These are phyloP conservation scores for Euura saliciscinereae DNA, from an alignment of 1,140 invertebrate species.

Conservation along the genomic window DNA sequence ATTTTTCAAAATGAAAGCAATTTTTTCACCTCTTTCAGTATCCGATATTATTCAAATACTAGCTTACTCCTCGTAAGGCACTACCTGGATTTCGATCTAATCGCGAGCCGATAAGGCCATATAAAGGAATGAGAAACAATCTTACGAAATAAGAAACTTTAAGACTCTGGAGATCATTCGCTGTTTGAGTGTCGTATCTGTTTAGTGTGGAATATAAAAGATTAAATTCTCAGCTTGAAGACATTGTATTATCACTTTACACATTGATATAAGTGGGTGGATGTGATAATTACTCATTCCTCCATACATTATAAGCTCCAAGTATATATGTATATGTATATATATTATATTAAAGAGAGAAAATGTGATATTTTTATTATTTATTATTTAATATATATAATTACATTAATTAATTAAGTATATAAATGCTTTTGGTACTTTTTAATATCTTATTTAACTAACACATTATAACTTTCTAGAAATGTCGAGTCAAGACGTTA, in stretches of 20 bases:
- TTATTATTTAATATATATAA: background rate
- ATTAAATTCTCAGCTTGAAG: too few species aligned
- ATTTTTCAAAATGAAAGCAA: too few species aligned
- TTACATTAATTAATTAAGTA: constrained; percentile 12
- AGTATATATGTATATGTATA: background rate
- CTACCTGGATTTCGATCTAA: constrained; percentile 36
- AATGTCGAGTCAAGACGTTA: background rate
- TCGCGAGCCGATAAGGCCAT: constrained; percentile 28
- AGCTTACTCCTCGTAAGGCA: constrained; percentile 47
- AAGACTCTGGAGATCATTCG: too few species aligned
- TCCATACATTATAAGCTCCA: background rate
- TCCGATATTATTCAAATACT: constrained; percentile 35
- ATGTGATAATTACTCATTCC: background rate
- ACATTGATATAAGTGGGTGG: background rate
- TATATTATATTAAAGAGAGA: background rate
- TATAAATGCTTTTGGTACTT: constrained; percentile 39
- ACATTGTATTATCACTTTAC: background rate
- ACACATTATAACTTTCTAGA: background rate
- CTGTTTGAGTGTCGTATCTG: too few species aligned
- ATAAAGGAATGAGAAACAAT: constrained; percentile 10
- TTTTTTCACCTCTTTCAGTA: constrained; percentile 9
- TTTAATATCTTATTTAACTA: constrained; percentile 20
- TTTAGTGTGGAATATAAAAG: too few species aligned
- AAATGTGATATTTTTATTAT: background rate
- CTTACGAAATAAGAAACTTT: background rate